phyloP scores from a whole-genome alignment of 2,113 vertebrate genomes.

The Globicephala melas region DNA sequence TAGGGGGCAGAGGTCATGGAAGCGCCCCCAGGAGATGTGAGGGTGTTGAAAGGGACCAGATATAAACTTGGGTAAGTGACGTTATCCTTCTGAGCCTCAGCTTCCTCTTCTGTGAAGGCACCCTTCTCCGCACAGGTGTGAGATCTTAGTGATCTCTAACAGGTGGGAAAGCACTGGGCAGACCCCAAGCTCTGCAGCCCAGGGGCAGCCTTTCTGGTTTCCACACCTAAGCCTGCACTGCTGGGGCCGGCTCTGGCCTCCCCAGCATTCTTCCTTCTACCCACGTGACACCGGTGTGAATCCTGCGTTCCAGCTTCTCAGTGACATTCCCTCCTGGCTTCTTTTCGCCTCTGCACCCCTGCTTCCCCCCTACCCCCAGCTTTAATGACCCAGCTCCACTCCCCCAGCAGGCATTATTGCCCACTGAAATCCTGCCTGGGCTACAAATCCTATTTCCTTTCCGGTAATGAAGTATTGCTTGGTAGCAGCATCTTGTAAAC shows the following conservation, averaged over 20 bases:
- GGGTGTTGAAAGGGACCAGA: background rate
- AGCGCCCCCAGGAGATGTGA: background rate
- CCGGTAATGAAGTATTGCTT: background rate
- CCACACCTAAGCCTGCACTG: accelerated
- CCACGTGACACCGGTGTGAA: no score
- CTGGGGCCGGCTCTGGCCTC: background rate
- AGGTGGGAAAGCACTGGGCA: no score
- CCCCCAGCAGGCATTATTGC: background rate
- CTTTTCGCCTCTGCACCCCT: background rate
- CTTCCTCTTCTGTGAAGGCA: background rate
- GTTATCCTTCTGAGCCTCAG: background rate
- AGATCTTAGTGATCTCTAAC: background rate
- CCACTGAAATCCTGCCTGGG: background rate
- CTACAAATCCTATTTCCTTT: background rate
- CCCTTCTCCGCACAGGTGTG: background rate
- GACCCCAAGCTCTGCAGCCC: background rate
- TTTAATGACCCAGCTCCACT: no score
- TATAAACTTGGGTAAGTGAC: background rate
- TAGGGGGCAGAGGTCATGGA: background rate
- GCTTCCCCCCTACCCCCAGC: background rate
- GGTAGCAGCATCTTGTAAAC: background rate
- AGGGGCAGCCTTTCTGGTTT: background rate
- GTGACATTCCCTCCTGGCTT: background rate
- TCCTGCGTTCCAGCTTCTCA: background rate
- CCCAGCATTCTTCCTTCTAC: background rate